These are phyloP conservation scores for Brachionus plicatilis DNA, from an alignment of 1,140 invertebrate genomes.

Conservation along the genomic window DNA sequence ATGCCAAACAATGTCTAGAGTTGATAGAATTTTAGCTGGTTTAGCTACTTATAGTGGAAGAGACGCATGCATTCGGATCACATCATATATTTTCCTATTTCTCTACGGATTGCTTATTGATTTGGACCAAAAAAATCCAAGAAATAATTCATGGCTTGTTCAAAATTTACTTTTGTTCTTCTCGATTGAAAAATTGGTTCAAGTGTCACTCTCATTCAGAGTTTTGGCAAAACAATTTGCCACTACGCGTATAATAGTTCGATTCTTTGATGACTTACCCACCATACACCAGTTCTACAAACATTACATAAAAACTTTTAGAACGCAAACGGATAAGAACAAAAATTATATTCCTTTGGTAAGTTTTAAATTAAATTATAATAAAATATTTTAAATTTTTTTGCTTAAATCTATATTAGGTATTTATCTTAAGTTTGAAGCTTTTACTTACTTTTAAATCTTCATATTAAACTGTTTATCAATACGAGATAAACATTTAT, in stretches of 20 bases:
- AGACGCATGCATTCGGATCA: slow-evolving; percentile 7
- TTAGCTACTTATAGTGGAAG: slow-evolving; percentile 10
- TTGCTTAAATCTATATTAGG: not conserved
- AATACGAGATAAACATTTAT: not conserved
- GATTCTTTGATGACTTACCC: slow-evolving; percentile 26
- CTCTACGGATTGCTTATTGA: not conserved
- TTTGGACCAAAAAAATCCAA: not conserved
- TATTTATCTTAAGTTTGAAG: not conserved
- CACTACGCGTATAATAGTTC: not conserved
- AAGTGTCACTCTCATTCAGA: not conserved
- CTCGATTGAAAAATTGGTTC: not conserved
- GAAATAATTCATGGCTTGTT: not conserved
- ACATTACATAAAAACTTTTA: not conserved
- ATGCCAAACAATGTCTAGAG: not conserved
- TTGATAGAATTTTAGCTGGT: not conserved
- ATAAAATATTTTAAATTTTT: not conserved
- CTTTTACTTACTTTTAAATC: not conserved
- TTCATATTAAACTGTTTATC: not conserved
- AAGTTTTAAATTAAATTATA: not conserved
- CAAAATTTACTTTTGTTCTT: not conserved
- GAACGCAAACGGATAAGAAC: not conserved
- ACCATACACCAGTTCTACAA: not conserved
- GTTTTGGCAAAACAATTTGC: not conserved
- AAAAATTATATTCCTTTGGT: slow-evolving; percentile 9
- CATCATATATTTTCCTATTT: not conserved